These are phyloP conservation scores for Silurus aristotelis DNA, from an alignment of 2,797 vertebrate species.

Conservation along the genomic window DNA sequence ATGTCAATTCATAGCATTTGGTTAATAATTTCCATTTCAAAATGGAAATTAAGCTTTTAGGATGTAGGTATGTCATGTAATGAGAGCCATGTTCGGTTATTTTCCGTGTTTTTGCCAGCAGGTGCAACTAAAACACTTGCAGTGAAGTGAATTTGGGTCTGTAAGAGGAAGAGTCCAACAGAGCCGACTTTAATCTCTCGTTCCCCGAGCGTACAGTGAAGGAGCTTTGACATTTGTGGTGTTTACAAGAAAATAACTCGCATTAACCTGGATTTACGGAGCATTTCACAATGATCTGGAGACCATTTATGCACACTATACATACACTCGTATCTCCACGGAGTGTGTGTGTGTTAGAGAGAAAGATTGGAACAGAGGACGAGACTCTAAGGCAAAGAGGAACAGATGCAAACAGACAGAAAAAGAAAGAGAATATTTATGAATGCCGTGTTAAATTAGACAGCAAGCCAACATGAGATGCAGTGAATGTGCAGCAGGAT, in stretches of 20 bases:
- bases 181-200: slow-evolving; percentile 2
- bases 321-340: slow-evolving; percentile 16
- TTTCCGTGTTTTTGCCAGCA: not conserved
- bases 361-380: not conserved
- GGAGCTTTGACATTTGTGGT: slow-evolving; percentile 42
- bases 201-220: slow-evolving; percentile 3
- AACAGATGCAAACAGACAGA: slow-evolving; percentile 18
- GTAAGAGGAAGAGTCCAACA: not conserved
- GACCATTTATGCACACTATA: slow-evolving; percentile 22
- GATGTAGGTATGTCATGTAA: not conserved
- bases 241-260: slow-evolving; percentile 35
- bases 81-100: not conserved
- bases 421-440: slow-evolving; percentile 4
- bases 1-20: no score
- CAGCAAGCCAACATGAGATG: not conserved
- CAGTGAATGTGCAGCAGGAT: slow-evolving; percentile 5
- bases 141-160: not conserved
- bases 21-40: no score
- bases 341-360: not conserved
- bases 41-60: no score
- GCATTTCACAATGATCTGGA: slow-evolving; percentile 9
- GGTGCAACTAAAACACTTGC: not conserved
- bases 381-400: slow-evolving; percentile 3
- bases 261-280: slow-evolving; percentile 46
- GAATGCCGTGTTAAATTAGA: slow-evolving; percentile 4